phyloP scores from a whole-genome alignment of 2,888 invertebrate species.

The Agrochola litura region DNA sequence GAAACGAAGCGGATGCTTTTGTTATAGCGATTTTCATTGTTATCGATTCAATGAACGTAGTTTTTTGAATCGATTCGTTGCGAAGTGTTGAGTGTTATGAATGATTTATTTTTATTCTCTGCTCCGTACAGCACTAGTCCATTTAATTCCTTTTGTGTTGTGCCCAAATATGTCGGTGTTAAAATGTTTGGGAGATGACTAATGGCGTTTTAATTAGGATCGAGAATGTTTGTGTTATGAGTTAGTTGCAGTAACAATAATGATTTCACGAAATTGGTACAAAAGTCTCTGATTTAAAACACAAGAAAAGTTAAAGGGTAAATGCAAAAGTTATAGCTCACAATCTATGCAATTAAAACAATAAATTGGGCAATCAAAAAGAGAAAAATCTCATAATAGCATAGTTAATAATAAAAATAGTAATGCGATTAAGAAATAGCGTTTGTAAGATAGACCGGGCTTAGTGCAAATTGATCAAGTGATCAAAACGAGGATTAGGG shows the following conservation, averaged over 20 bases:
- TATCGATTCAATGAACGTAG: conserved; percentile 86
- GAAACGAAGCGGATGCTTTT: conserved; percentile 75
- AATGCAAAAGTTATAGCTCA: background rate
- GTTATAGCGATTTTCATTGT: conserved; percentile 88
- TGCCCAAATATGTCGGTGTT: conserved; percentile 71
- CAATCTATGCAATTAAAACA: background rate
- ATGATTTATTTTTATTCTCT: conserved; percentile 85
- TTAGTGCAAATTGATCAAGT: conserved; percentile 76
- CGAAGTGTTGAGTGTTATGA: conserved; percentile 86
- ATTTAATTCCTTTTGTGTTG: conserved; percentile 70
- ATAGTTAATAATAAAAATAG: conserved; percentile 46
- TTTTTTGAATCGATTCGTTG: conserved; percentile 85
- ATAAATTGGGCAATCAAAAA: background rate
- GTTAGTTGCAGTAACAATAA: background rate
- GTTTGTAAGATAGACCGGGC: conserved; percentile 67
- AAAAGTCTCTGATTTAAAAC: background rate
- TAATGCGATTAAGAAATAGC: conserved; percentile 63
- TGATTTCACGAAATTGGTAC: background rate
- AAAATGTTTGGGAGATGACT: conserved; percentile 79
- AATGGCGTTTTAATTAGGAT: conserved; percentile 68
- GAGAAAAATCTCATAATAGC: background rate
- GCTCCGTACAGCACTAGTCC: conserved; percentile 64
- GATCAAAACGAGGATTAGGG: conserved; percentile 69
- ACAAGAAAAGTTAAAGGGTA: background rate
- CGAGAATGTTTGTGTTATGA: conserved; percentile 2